Evolutionary conservation across 2,113 vertebrate genomes (phyloP), one percentile per base, ranked within the genome.

Genomic region (Cricetomys ansorgei): DNA sequence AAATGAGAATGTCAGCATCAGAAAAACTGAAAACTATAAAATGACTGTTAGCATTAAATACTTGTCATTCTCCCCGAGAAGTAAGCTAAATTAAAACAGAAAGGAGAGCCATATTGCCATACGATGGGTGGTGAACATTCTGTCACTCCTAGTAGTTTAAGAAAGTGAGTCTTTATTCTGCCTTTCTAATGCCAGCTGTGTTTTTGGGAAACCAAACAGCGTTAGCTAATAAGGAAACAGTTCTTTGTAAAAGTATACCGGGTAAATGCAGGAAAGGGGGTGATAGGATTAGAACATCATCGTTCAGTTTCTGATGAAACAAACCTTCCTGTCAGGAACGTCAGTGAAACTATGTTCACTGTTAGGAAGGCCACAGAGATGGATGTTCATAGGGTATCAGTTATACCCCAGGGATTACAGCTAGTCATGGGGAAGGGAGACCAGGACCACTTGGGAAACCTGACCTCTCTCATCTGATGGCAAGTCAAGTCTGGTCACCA

Each of bases 91-190:
- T 87, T 48, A 31, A 92, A 65, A 72, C 31, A n/a, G 50, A 55
- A 31, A 64, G n/a, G 13, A 27, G n/a, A 92, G 55, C 7, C 45
- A 57, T 29, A 11, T 77, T 92, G 48, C 43, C 25, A 43, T 50
- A 23, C 7, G 27, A 19, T 55, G 50, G 21, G 3, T 88, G 57
- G 29, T 88, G 15, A 88, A 48, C 50, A 19, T 88, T 55, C 88
- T 5, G 53, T 57, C 50, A 81, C 81, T 19, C 37, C 50, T 88
- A 55, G 17, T 88, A 40, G 59, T 79, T 83, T 95, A 88, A 85
- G 84, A 84, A 94, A 95, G 95, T 34, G 40, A 72, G 50, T 19
- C 40, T 87, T 87, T 92, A 21, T 65, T n/a, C 31, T 53, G 11
- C 17, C 48, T 95, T 88, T 77, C 69, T 65, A 69, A 29, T 55